These are phyloP conservation scores for Oceanites oceanicus DNA, from an alignment of 2,113 vertebrate species.

Conservation along the genomic window DNA sequence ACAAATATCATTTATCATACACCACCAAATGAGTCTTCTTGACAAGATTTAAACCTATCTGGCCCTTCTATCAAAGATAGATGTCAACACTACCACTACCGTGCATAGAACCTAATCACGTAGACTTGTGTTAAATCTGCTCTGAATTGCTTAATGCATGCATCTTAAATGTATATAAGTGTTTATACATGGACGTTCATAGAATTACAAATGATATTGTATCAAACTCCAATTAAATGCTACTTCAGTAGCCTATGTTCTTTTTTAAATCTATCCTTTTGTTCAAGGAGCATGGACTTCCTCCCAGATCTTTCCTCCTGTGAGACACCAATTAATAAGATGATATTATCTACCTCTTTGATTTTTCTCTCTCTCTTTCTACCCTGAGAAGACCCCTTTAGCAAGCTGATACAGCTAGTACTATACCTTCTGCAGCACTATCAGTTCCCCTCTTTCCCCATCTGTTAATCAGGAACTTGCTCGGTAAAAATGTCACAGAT, in stretches of 20 bases:
- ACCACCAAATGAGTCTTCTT: not conserved
- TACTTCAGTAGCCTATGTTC: accelerated
- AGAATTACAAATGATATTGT: not conserved
- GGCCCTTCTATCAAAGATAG: not conserved
- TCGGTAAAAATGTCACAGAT: not conserved
- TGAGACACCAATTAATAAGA: not conserved
- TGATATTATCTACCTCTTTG: not conserved
- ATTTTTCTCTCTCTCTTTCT: not conserved
- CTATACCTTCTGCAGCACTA: not conserved
- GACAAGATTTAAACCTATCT: not conserved
- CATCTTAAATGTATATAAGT: not conserved
- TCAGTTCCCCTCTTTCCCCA: not conserved
- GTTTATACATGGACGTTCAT: not conserved
- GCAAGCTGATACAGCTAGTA: not conserved
- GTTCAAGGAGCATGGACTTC: not conserved
- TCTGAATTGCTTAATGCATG: not conserved
- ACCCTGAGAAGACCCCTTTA: not conserved
- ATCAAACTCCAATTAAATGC: not conserved
- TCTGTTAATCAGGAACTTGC: not conserved
- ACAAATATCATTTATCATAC: not conserved
- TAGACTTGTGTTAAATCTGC: not conserved
- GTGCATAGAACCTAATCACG: accelerated
- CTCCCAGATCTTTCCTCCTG: not conserved
- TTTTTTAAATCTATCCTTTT: not conserved
- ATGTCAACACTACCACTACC: not conserved